Base-by-base conservation (phyloP, 2,113 vertebrate genomes). In the Mustela nigripes region DNA sequence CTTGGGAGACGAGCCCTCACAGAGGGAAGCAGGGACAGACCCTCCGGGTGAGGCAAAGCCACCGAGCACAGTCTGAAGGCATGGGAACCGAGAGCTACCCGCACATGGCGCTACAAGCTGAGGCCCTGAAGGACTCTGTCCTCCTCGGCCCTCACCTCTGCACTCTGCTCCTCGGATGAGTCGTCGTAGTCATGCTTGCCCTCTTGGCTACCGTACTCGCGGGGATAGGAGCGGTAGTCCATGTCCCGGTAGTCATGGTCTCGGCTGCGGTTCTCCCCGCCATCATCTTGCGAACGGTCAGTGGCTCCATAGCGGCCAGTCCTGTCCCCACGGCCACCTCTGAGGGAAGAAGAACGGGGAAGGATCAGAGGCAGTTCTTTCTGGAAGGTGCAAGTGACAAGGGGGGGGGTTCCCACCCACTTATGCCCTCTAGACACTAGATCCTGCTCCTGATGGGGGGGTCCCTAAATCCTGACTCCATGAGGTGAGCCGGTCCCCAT, bases 211-310 rank as follows among this genome's bases (percentile, higher is more conserved):
- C 98, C 90, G 0, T 98, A 98, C 74, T 98, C 97, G 2, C 98
- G 96, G 71, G 98, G 92, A 28, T 98, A 98, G 0, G 98, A 98
- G 4, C 98, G 98, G 81, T 98, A 99, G 84, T 98, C 99, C 99
- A 99, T 99, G 91, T 99, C 99, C 60, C 99, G 98, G 91, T 99
- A 99, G 97, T 99, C 99, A 56, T 99, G 99, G 85, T 99, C 99
- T 56, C 98, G 98, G 88, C 98, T 98, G 19, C 98, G 95, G 62
- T 96, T 98, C 71, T 97, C 97, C 45, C 94, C 89, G 1, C 95
- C 60, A 2, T 98, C 98, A 15, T 98, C 98, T 14, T 97, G 97
- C 1, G 96, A 84, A n/a, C 97, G 97, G 63, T 98, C 98, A 0
- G 98, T 67, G 63, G 98, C 99, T 53, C 99, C 99, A 81, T 99